Percentiles rank a stretch among this genome's conserved stretches.
phyloP scores from a whole-genome alignment of 2,888 invertebrate species.

The Nomada hirtipes region DNA sequence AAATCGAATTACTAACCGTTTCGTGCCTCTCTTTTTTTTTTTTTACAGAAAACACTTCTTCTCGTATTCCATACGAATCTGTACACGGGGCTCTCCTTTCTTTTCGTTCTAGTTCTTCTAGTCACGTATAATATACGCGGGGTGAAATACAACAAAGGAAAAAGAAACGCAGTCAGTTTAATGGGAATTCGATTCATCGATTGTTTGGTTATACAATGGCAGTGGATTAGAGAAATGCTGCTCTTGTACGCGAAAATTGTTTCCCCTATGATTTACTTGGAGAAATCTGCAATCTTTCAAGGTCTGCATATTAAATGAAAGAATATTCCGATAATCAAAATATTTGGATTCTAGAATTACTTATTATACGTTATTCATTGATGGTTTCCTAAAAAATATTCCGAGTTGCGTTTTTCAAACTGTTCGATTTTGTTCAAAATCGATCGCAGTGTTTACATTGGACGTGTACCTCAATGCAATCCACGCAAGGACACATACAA shows the following conservation, averaged over 20 bases:
- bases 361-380: too few relatives aligned
- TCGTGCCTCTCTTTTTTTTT: neutral
- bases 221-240: neutral
- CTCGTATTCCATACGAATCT: neutral
- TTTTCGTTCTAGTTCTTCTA: neutral
- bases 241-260: conserved; percentile 5
- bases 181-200: conserved; percentile 49
- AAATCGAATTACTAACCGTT: conserved; percentile 10
- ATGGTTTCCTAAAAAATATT: too few relatives aligned
- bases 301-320: too few relatives aligned
- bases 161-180: conserved; percentile 3
- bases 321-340: too few relatives aligned
- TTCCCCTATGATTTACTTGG: neutral
- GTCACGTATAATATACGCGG: conserved; percentile 3
- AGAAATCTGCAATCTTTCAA: too few relatives aligned
- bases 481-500: too few relatives aligned
- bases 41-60: neutral
- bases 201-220: conserved; percentile 10
- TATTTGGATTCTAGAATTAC: neutral
- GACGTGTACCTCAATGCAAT: too few relatives aligned
- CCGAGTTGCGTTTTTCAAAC: neutral
- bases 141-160: neutral
- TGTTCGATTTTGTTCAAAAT: neutral
- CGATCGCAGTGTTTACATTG: too few relatives aligned
- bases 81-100: neutral